Evolutionary conservation across 2,797 vertebrate genomes (phyloP).

Genomic region (Lerista edwardsae): DNA sequence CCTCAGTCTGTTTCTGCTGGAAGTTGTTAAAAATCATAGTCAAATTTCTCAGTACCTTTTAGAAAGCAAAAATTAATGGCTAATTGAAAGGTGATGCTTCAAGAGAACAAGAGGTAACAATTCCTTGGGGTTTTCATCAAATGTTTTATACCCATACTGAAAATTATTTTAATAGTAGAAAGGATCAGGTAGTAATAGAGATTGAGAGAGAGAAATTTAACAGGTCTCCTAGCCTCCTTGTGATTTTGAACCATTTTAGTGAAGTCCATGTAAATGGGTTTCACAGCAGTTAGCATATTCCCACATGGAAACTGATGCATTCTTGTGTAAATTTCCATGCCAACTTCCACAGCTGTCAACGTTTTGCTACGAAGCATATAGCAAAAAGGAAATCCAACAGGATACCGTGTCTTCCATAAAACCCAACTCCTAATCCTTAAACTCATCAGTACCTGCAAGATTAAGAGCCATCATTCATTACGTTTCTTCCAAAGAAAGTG

Average conservation of each 20-base stretch:
- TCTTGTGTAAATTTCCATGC: constrained; percentile 23
- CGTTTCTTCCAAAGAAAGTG: neutral
- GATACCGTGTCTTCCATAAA: neutral
- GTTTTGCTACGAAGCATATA: neutral
- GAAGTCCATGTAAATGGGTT: constrained; percentile 39
- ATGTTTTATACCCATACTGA: constrained; percentile 35
- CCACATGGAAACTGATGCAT: constrained; percentile 41
- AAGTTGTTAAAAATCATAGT: constrained; percentile 51
- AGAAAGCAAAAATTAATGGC: constrained; percentile 62
- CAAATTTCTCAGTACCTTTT: constrained; percentile 55
- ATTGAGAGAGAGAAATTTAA: constrained; percentile 40
- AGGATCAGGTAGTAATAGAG: constrained; percentile 38
- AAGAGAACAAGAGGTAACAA: constrained; percentile 48
- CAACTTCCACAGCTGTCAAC: constrained; percentile 4
- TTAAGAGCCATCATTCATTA: neutral
- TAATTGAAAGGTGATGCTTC: constrained; percentile 50
- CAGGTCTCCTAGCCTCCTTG: constrained; percentile 22
- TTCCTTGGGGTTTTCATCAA: constrained; percentile 43
- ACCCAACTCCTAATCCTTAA: neutral
- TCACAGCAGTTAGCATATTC: constrained; percentile 16
- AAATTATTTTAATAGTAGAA: neutral
- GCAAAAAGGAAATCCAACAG: constrained; percentile 21
- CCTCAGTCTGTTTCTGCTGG: neutral
- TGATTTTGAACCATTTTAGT: constrained; percentile 51
- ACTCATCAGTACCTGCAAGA: neutral